These are phyloP conservation scores for Stenodema calcarata DNA, from an alignment of 2,888 invertebrate species.

Conservation along the genomic window DNA sequence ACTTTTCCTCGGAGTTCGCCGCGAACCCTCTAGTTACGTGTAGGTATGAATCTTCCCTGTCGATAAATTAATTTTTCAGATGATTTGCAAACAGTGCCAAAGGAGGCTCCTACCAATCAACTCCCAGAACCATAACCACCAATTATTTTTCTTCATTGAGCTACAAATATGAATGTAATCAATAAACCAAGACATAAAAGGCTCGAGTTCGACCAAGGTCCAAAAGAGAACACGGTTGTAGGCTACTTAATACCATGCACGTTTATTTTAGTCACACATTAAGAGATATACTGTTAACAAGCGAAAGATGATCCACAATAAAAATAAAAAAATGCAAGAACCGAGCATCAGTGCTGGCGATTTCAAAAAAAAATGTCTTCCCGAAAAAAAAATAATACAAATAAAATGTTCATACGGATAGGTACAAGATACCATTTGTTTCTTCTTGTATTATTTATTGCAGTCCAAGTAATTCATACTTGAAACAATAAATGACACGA, in stretches of 20 bases:
- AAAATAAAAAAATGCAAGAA: no score
- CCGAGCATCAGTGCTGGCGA: background rate
- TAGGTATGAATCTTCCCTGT: no score
- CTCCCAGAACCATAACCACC: no score
- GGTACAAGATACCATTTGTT: background rate
- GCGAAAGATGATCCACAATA: background rate
- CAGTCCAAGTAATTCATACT: background rate
- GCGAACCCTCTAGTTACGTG: no score
- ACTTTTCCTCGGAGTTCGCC: no score
- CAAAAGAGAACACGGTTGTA: background rate
- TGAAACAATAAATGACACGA: background rate
- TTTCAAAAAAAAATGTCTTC: background rate
- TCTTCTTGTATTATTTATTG: background rate
- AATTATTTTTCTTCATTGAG: no score
- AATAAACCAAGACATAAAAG: background rate
- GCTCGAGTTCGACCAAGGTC: background rate
- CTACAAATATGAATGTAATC: background rate
- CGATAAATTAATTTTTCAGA: no score
- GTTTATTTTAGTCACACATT: background rate
- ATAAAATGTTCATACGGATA: background rate
- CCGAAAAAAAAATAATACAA: background rate
- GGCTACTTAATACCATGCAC: background rate
- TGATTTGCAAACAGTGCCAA: no score
- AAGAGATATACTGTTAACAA: background rate
- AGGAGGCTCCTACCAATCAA: no score